A percentile compares a stretch with the other conserved stretches of the same genome.
Evolutionary conservation across 2,113 vertebrate species (phyloP).

Genomic region (Noctilio leporinus): DNA sequence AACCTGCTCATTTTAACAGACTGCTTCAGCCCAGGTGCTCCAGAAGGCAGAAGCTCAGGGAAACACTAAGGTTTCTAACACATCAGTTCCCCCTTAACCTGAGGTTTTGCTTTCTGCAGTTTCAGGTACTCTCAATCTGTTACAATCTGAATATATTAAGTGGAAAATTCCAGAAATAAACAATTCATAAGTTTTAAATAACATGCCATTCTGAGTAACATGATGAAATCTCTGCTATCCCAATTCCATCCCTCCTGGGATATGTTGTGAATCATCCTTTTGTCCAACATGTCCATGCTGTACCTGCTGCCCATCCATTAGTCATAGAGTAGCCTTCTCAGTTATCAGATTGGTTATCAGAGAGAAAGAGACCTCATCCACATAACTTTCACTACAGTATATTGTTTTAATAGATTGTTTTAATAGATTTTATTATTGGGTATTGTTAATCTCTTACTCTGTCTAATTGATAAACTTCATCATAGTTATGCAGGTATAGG

Average conservation of each 20-base stretch:
- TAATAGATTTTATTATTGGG: not conserved
- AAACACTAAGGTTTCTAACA: not conserved
- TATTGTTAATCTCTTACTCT: not conserved
- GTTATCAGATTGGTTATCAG: not conserved
- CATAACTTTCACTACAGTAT: not conserved
- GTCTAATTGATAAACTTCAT: not conserved
- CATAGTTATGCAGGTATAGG: not conserved
- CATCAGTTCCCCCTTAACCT: not conserved
- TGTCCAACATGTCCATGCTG: not conserved
- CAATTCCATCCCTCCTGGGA: not conserved
- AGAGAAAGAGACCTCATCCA: not conserved
- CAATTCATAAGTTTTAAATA: not conserved
- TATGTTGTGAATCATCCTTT: not conserved
- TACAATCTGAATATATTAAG: not conserved
- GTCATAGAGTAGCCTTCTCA: not conserved
- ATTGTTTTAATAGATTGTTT: not conserved
- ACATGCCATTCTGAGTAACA: not conserved
- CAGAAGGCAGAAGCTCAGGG: not conserved
- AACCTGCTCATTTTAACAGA: not conserved
- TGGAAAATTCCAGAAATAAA: not conserved
- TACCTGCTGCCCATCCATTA: rapidly evolving
- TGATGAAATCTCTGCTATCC: not conserved
- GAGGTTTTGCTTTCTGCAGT: not conserved
- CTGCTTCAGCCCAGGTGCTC: not conserved
- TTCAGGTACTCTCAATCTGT: not conserved